These are phyloP conservation scores for Esox masquinongy DNA, from an alignment of 2,797 vertebrate genomes.

Conservation along the genomic window DNA sequence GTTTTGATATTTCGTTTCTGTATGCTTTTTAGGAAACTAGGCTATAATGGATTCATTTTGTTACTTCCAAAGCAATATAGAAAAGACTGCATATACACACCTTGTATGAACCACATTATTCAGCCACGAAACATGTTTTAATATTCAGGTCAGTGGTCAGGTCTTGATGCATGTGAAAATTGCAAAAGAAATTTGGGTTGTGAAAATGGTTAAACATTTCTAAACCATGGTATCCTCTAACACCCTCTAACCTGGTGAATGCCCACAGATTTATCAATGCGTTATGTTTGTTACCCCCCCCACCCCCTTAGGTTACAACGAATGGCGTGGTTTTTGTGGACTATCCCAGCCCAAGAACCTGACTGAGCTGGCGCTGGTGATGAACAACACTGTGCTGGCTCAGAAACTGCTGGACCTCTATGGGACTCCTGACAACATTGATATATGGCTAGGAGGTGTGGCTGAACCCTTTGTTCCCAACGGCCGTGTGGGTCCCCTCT, in stretches of 20 bases:
- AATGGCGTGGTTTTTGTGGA: conserved; percentile 83
- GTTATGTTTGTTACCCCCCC: not conserved
- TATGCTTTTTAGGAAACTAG: too few species aligned
- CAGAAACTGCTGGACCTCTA: conserved; percentile 76
- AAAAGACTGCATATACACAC: too few species aligned
- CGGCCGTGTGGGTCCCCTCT: conserved; percentile 82
- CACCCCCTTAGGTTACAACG: conserved; percentile 82
- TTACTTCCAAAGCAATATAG: too few species aligned
- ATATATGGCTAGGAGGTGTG: conserved; percentile 83
- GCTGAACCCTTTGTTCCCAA: conserved; percentile 81
- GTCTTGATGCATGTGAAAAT: too few species aligned
- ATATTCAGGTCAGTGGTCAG: too few species aligned
- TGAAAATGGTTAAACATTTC: too few species aligned
- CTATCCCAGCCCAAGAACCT: conserved; percentile 75
- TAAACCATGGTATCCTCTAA: too few species aligned
- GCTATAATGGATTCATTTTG: too few species aligned
- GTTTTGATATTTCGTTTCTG: too few species aligned
- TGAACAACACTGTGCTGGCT: conserved; percentile 70
- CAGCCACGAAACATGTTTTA: too few species aligned
- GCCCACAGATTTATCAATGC: not conserved
- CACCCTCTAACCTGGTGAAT: not conserved
- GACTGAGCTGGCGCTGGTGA: conserved; percentile 66
- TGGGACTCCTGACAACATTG: conserved; percentile 80
- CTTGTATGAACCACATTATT: too few species aligned
- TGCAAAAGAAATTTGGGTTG: too few species aligned